A percentile compares a stretch with the other conserved stretches of the same genome.
Conservation (phyloP, 2,888 invertebrate genomes). For the Capitulum mitella region DNA sequence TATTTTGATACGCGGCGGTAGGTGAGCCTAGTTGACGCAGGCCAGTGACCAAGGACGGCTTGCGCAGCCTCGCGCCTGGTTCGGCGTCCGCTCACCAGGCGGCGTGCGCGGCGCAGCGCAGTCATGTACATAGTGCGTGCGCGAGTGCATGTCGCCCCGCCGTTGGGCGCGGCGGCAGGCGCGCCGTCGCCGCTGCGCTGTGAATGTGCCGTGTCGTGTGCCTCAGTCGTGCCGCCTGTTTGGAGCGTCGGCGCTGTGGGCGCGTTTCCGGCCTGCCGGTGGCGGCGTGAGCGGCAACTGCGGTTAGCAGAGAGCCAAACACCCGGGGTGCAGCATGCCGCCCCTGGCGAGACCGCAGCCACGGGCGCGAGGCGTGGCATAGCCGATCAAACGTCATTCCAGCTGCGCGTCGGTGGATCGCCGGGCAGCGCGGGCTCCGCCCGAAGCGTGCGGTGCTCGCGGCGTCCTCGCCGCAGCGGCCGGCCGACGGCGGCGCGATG, state of each 20-base stretch:
- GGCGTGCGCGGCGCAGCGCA: background rate
- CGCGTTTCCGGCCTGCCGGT: too few species aligned
- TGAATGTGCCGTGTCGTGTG: background rate
- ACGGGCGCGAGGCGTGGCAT: background rate
- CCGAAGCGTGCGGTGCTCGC: background rate
- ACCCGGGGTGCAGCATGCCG: too few species aligned
- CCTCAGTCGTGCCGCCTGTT: background rate
- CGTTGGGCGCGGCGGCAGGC: background rate
- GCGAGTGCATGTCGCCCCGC: background rate
- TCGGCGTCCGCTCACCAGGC: background rate
- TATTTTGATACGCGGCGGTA: conserved; percentile 1
- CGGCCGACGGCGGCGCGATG: background rate
- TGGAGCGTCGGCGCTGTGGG: too few species aligned
- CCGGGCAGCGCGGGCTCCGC: background rate
- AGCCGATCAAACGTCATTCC: conserved; percentile 16
- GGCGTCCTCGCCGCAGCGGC: too few species aligned
- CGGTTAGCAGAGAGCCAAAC: too few species aligned
- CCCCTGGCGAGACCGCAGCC: background rate
- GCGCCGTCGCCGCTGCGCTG: background rate
- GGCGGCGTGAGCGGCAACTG: too few species aligned
- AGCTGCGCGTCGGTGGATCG: background rate
- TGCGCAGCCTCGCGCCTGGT: background rate
- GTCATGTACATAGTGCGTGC: background rate
- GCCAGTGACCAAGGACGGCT: conserved; percentile 14
- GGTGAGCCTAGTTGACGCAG: background rate